These are phyloP conservation scores for Sebastes glaucus DNA, from an alignment of 2,797 vertebrate species.

Conservation along the genomic window DNA sequence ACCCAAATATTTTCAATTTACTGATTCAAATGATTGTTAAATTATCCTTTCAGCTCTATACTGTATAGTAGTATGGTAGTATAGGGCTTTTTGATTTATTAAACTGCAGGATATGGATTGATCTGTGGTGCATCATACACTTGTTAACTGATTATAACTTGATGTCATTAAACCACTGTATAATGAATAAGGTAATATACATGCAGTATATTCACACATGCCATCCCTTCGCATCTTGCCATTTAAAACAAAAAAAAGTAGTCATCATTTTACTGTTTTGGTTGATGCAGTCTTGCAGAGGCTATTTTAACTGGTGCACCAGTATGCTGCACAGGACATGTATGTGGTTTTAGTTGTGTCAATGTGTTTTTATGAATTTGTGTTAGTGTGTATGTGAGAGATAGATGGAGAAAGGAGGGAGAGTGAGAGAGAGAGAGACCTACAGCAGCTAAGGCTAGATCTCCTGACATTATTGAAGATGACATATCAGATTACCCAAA, in stretches of 20 bases:
- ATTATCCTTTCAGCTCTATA: not conserved
- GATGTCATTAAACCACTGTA: not conserved
- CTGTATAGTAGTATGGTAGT: not conserved
- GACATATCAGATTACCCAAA: constrained; percentile 89
- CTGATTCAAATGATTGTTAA: too few relatives aligned
- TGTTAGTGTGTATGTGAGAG: constrained; percentile 23
- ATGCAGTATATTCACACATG: not conserved
- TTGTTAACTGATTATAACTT: not conserved
- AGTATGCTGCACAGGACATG: not conserved
- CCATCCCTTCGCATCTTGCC: not conserved
- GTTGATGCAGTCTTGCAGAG: not conserved
- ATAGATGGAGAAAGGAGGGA: not conserved
- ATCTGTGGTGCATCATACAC: not conserved
- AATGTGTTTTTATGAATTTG: constrained; percentile 44
- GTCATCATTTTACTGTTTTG: not conserved
- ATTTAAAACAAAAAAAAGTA: not conserved
- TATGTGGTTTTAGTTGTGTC: constrained; percentile 24
- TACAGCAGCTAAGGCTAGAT: constrained; percentile 70
- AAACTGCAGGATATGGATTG: not conserved
- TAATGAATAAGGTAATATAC: not conserved
- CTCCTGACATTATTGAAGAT: constrained; percentile 85
- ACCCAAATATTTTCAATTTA: not conserved
- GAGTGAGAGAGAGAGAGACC: constrained; percentile 35
- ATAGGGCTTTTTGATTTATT: not conserved
- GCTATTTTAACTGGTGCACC: not conserved